phyloP scores from a whole-genome alignment of 30 jellyfish, hydroid and myxozoan species.

The Aurelia sp. region DNA sequence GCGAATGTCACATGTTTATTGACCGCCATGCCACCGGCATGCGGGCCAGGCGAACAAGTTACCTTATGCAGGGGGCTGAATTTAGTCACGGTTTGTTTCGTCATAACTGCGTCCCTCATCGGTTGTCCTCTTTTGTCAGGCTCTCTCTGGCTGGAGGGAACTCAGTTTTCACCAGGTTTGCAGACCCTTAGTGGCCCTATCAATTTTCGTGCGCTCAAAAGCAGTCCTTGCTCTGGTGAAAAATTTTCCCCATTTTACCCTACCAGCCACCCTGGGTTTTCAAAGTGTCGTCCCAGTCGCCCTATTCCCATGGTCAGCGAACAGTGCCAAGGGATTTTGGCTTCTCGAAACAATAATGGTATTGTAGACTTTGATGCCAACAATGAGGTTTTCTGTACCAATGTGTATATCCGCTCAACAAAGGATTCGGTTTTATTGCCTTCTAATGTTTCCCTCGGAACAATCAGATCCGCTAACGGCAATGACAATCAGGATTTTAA shows the following conservation, averaged over 20 bases:
- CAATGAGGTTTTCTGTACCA: too few species aligned
- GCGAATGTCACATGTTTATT: conserved; percentile 52
- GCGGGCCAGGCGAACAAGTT: background rate
- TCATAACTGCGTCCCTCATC: conserved; percentile 5
- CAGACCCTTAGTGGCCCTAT: conserved; percentile 40
- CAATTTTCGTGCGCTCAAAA: background rate
- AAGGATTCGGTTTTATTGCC: too few species aligned
- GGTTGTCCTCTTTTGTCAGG: conserved; percentile 23
- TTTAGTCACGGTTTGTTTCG: conserved; percentile 7
- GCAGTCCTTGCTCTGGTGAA: background rate
- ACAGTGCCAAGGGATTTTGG: too few species aligned
- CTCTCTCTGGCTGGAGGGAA: conserved; percentile 47
- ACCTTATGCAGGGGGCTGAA: conserved; percentile 27
- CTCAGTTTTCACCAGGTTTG: conserved; percentile 34
- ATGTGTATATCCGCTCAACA: too few species aligned
- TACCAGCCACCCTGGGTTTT: background rate
- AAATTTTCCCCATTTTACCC: background rate
- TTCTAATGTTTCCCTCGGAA: too few species aligned
- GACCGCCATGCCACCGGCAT: conserved; percentile 17
- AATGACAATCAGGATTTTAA: too few species aligned
- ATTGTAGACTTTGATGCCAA: too few species aligned
- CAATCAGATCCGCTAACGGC: too few species aligned
- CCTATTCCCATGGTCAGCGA: too few species aligned
- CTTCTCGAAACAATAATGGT: too few species aligned
- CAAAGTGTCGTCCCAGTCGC: conserved; percentile 4